phyloP scores from a whole-genome alignment of 2,888 invertebrate species.

The Boloria euphrosyne region DNA sequence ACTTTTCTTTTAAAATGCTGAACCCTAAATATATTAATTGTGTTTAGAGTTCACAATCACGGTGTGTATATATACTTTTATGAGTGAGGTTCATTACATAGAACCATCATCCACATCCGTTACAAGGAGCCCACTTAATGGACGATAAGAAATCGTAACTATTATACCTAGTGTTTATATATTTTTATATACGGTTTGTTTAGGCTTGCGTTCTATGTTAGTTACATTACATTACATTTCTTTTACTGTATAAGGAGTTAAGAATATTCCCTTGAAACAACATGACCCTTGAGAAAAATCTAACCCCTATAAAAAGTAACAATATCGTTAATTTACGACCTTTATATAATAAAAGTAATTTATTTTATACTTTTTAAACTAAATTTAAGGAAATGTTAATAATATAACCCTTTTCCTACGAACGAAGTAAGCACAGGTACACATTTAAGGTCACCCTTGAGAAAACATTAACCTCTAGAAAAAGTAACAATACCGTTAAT shows the following conservation, averaged over 20 bases:
- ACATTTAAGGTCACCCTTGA: constrained; percentile 13
- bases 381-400: constrained; percentile 1
- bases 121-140: not conserved
- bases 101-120: not conserved
- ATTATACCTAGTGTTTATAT: too few species aligned
- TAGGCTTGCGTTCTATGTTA: too few species aligned
- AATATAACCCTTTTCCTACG: not conserved
- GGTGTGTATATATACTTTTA: constrained; percentile 8
- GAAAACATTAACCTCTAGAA: constrained; percentile 23
- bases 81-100: not conserved
- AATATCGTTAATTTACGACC: constrained; percentile 28
- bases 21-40: too few species aligned
- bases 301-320: constrained; percentile 21
- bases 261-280: not conserved
- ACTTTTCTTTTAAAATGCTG: too few species aligned
- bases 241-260: not conserved
- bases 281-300: constrained; percentile 27
- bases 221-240: too few species aligned
- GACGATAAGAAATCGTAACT: not conserved
- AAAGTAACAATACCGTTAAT: constrained; percentile 28
- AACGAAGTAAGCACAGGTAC: too few species aligned
- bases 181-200: too few species aligned
- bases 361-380: not conserved
- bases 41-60: not conserved
- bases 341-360: not conserved